phyloP scores from a whole-genome alignment of 2,113 vertebrate genomes.

The Pseudopodoces humilis region DNA sequence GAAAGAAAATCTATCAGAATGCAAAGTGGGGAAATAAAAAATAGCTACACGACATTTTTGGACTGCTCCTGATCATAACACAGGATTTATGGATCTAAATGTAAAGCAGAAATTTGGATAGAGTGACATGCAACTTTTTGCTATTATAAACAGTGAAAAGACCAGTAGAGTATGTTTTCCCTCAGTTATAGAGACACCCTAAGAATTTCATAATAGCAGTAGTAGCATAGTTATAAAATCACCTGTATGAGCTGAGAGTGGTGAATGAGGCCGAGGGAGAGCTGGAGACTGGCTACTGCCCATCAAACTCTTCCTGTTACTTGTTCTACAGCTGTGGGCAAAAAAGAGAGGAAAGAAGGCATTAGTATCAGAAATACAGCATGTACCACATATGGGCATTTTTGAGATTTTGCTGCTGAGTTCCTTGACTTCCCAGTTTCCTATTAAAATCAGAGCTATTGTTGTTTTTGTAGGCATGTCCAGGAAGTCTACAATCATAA shows the following conservation, averaged over 20 bases:
- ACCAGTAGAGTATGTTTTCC: background rate
- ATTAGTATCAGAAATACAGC: background rate
- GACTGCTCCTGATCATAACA: background rate
- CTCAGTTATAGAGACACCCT: background rate
- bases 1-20: background rate
- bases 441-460: background rate
- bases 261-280: constrained; percentile 91
- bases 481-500: background rate
- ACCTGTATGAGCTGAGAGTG: constrained; percentile 95
- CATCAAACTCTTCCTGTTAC: constrained; percentile 95
- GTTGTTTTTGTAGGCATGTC: background rate
- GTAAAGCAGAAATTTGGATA: background rate
- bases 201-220: background rate
- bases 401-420: background rate
- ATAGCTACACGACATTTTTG: background rate
- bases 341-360: background rate
- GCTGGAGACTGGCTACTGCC: constrained; percentile 90
- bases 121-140: background rate
- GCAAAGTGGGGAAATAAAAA: background rate
- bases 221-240: background rate
- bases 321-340: constrained; percentile 89
- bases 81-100: background rate
- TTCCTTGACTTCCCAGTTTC: background rate
- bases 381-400: background rate
- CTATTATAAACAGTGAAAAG: background rate